Evolutionary conservation across 2,797 vertebrate species (phyloP).

Genomic region (Myiotriccus ornatus): DNA sequence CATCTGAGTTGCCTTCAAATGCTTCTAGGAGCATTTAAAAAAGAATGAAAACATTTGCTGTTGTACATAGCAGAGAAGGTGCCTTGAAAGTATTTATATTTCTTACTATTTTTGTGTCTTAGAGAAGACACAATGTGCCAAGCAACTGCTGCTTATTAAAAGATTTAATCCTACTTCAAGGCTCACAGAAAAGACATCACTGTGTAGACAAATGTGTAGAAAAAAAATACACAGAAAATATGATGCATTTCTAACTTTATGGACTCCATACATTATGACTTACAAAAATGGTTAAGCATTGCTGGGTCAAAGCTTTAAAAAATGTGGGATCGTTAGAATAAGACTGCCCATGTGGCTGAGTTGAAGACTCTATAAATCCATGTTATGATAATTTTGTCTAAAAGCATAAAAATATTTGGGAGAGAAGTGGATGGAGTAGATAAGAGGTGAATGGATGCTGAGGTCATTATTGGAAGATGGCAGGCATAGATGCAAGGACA

Average conservation of each 20-base stretch:
- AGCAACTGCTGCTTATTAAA: neutral
- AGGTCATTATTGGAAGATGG: neutral
- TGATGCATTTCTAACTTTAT: neutral
- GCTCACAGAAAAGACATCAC: neutral
- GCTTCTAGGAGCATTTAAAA: neutral
- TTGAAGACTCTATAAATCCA: neutral
- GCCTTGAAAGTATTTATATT: neutral
- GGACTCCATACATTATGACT: neutral
- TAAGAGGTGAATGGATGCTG: neutral
- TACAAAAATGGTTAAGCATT: neutral
- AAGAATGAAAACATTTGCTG: neutral
- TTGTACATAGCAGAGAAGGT: neutral
- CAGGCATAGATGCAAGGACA: neutral
- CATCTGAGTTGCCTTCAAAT: neutral
- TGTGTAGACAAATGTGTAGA: neutral
- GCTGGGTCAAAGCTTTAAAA: neutral
- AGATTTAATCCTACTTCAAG: neutral
- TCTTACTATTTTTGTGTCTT: neutral
- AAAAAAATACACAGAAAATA: neutral
- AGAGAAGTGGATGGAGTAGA: neutral
- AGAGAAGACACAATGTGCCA: neutral
- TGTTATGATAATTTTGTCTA: neutral
- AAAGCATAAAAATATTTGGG: neutral
- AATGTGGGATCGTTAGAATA: neutral
- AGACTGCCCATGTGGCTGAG: neutral